Evolutionary conservation across 2,888 invertebrate species (phyloP).

Genomic region (Amiota communis): DNA sequence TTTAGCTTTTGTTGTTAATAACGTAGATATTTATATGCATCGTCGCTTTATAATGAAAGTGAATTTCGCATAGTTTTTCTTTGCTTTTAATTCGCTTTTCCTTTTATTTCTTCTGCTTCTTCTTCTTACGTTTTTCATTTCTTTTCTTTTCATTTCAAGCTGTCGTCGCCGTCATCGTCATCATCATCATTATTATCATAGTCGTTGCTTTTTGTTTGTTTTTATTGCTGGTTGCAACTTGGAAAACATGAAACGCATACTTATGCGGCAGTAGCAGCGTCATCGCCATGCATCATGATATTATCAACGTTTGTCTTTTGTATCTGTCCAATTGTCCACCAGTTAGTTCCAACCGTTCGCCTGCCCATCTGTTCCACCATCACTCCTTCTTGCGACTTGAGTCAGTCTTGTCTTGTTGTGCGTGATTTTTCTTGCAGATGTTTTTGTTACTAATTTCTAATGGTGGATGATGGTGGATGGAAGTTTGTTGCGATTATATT

Average conservation of each 20-base stretch:
- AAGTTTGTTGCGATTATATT: constrained; percentile 34
- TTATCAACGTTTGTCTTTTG: constrained; percentile 2
- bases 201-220: not conserved
- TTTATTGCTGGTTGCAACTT: not conserved
- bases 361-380: constrained; percentile 39
- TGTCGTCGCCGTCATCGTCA: constrained; percentile 9
- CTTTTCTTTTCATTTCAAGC: constrained; percentile 3
- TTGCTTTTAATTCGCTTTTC: constrained; percentile 26
- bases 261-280: not conserved
- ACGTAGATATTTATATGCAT: constrained; percentile 60
- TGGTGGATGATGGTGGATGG: constrained; percentile 41
- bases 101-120: not conserved
- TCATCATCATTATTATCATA: constrained; percentile 1
- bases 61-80: constrained; percentile 64
- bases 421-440: constrained; percentile 34
- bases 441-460: constrained; percentile 58
- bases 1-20: constrained; percentile 18
- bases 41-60: constrained; percentile 69
- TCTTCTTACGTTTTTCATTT: not conserved
- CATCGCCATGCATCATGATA: not conserved
- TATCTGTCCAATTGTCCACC: not conserved
- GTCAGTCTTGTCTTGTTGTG: constrained; percentile 11
- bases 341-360: not conserved
- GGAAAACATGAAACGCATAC: constrained; percentile 33
- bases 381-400: constrained; percentile 28